Evolutionary conservation across 2,797 vertebrate species (phyloP).

Genomic region (Tragopan temminckii): DNA sequence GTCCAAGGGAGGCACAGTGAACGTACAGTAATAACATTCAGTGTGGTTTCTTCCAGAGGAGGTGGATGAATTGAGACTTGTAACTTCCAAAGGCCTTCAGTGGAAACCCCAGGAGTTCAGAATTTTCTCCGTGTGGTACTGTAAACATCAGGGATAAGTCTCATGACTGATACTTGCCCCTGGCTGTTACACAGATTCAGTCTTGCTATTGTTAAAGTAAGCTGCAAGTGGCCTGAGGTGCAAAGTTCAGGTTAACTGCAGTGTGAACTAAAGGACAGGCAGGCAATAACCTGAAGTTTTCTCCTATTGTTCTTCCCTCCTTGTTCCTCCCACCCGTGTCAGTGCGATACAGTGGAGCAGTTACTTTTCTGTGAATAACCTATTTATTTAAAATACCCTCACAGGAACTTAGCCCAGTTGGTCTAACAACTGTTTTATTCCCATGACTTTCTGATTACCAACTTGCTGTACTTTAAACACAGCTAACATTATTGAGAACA

Average conservation of each 20-base stretch:
- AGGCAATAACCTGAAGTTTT: not conserved
- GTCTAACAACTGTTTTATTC: conserved; percentile 15
- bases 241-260: not conserved
- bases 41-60: conserved; percentile 13
- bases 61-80: conserved; percentile 28
- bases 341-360: conserved; percentile 3
- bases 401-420: not conserved
- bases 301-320: not conserved
- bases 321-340: not conserved
- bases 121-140: not conserved
- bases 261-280: not conserved
- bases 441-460: not conserved
- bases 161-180: not conserved
- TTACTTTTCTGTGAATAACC: not conserved
- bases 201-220: conserved; percentile 14
- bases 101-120: not conserved
- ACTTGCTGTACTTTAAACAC: not conserved
- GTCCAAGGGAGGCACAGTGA: not conserved
- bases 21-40: conserved; percentile 22
- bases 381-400: conserved; percentile 20
- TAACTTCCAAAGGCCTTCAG: not conserved
- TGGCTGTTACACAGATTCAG: not conserved
- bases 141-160: not conserved
- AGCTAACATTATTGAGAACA: conserved; percentile 3
- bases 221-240: not conserved